phyloP scores from a whole-genome alignment of 1,140 invertebrate species.

The Chironomus tepperi region DNA sequence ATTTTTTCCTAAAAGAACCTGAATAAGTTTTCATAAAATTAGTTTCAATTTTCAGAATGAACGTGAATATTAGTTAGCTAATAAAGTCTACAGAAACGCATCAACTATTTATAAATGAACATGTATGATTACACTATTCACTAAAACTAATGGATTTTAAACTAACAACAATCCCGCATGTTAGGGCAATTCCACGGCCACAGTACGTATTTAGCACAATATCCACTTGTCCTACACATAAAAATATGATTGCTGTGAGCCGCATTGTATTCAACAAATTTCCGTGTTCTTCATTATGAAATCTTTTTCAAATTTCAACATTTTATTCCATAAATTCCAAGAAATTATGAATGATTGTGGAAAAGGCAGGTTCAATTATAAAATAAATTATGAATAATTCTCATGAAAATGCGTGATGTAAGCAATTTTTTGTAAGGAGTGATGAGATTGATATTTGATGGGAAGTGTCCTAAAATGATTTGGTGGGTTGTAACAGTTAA shows the following conservation, averaged over 20 bases:
- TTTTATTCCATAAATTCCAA: no score
- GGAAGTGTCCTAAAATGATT: no score
- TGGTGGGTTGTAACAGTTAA: no score
- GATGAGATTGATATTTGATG: no score
- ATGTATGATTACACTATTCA: slow-evolving; percentile 24
- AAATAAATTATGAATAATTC: neutral
- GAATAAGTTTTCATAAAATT: no score
- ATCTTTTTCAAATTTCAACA: slow-evolving; percentile 44
- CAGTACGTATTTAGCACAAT: slow-evolving; percentile 93
- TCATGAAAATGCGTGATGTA: neutral
- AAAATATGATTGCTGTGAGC: slow-evolving; percentile 84
- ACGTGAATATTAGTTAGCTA: no score
- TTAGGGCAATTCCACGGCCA: slow-evolving; percentile 81
- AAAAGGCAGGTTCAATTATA: neutral
- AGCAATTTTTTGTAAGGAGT: neutral
- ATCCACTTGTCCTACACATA: slow-evolving; percentile 73
- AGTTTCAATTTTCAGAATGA: no score
- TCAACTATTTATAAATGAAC: no score
- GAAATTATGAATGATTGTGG: no score
- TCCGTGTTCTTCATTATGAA: slow-evolving; percentile 78
- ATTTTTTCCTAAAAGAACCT: no score
- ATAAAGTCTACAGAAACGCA: no score
- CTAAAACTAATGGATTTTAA: slow-evolving; percentile 29
- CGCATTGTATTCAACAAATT: slow-evolving; percentile 90
- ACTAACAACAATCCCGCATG: slow-evolving; percentile 89